Evolutionary conservation across 2,888 invertebrate genomes (phyloP).

Genomic region (Diogma glabrata): DNA sequence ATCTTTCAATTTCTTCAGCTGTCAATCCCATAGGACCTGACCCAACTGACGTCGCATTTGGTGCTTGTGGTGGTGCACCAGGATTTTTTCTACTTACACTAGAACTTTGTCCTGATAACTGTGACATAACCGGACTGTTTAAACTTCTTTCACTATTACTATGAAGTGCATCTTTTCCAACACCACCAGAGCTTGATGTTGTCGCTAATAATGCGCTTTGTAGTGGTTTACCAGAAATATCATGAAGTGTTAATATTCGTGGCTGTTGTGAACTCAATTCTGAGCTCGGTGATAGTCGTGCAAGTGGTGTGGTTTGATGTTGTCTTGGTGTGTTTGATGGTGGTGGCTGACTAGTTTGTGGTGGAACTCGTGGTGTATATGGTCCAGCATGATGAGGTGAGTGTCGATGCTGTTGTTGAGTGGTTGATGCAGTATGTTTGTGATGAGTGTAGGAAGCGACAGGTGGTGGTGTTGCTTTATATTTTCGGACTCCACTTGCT

Average conservation of each 20-base stretch:
- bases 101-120: conserved; percentile 76
- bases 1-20: conserved; percentile 84
- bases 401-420: conserved; percentile 60
- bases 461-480: conserved; percentile 76
- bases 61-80: conserved; percentile 53
- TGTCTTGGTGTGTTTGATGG: conserved; percentile 55
- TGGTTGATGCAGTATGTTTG: conserved; percentile 55
- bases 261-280: conserved; percentile 86
- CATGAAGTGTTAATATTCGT: conserved; percentile 81
- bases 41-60: conserved; percentile 54
- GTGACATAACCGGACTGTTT: conserved; percentile 87
- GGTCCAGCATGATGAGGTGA: conserved; percentile 65
- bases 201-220: conserved; percentile 83
- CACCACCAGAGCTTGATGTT: conserved; percentile 78
- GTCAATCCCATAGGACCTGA: conserved; percentile 70
- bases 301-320: conserved; percentile 83
- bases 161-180: conserved; percentile 78
- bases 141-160: conserved; percentile 85
- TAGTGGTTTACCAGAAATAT: conserved; percentile 85
- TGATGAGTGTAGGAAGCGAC: conserved; percentile 64
- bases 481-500: conserved; percentile 70
- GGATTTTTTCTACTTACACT: conserved; percentile 65
- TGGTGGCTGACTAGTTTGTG: conserved; percentile 56
- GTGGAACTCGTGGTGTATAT: conserved; percentile 60
- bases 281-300: conserved; percentile 81